These are phyloP conservation scores for Germaria angustata DNA, from an alignment of 2,888 invertebrate genomes.

Conservation along the genomic window DNA sequence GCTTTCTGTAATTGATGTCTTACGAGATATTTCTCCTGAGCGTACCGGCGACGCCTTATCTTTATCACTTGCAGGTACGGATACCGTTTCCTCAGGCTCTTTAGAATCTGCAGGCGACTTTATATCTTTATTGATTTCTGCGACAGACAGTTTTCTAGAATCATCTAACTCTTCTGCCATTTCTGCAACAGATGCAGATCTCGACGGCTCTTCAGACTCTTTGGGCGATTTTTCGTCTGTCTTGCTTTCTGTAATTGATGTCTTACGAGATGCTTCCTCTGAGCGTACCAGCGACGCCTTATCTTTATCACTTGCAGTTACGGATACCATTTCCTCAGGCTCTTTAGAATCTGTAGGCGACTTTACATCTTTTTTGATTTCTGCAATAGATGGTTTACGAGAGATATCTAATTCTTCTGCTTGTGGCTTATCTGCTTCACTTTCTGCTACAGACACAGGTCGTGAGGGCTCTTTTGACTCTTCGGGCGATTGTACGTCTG, in stretches of 20 bases:
- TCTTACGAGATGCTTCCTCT: conserved; percentile 21
- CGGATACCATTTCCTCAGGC: conserved; percentile 50
- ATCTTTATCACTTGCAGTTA: conserved; percentile 45
- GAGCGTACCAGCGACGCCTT: conserved; percentile 38
- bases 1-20: conserved; percentile 47
- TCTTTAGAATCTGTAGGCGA: conserved; percentile 16
- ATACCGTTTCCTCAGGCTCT: conserved; percentile 36
- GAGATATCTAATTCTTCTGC: no score
- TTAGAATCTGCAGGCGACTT: conserved; percentile 57
- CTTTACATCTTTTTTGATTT: conserved; percentile 59
- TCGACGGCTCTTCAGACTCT: conserved; percentile 35
- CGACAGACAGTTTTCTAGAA: no score
- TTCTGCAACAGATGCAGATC: conserved; percentile 44
- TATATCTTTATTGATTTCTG: no score
- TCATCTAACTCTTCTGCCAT: no score
- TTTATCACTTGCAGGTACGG: background rate
- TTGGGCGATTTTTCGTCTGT: conserved; percentile 37
- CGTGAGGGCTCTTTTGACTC: no score
- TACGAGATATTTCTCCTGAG: conserved; percentile 54
- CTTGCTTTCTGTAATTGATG: conserved; percentile 44
- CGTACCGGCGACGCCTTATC: conserved; percentile 12
- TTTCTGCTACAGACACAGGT: no score
- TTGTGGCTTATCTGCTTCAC: no score
- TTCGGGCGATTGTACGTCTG: no score
- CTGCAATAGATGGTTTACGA: conserved; percentile 37